These are phyloP conservation scores for Drosophila obscura DNA, from an alignment of 1,140 invertebrate species.

Conservation along the genomic window DNA sequence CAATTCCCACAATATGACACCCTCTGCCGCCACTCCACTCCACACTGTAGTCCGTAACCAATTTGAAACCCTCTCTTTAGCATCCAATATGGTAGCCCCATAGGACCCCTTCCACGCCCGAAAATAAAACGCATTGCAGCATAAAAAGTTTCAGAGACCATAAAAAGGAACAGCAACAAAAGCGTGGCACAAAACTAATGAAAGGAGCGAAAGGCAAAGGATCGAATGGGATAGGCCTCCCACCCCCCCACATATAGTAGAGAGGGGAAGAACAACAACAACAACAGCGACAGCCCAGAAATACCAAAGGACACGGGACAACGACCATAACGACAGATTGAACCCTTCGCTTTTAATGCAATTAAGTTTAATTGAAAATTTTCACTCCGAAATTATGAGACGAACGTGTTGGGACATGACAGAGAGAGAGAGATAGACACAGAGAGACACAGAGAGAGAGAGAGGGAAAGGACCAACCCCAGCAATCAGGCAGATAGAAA, in stretches of 20 bases:
- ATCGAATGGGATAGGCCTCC: background rate
- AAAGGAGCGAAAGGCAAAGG: constrained; percentile 5
- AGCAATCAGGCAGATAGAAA: constrained; percentile 77
- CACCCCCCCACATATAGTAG: background rate
- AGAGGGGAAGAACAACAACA: constrained; percentile 19
- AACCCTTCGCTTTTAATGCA: constrained; percentile 82
- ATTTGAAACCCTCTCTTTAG: background rate
- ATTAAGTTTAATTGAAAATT: constrained; percentile 83
- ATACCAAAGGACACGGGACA: constrained; percentile 18
- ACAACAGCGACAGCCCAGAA: constrained; percentile 9
- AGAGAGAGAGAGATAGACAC: background rate
- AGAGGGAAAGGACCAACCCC: constrained; percentile 33
- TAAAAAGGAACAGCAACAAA: constrained; percentile 66
- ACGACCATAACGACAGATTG: constrained; percentile 76
- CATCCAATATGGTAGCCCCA: background rate
- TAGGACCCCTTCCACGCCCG: background rate
- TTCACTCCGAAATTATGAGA: constrained; percentile 80
- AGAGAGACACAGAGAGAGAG: background rate
- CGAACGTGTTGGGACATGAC: constrained; percentile 60
- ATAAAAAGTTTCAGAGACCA: constrained; percentile 63
- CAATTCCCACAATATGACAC: background rate
- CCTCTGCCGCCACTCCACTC: no score
- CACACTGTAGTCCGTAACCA: no score
- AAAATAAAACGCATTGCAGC: constrained; percentile 60
- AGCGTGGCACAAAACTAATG: constrained; percentile 50